These are phyloP conservation scores for Balanococcus diminutus DNA, from an alignment of 2,888 invertebrate species.

Conservation along the genomic window DNA sequence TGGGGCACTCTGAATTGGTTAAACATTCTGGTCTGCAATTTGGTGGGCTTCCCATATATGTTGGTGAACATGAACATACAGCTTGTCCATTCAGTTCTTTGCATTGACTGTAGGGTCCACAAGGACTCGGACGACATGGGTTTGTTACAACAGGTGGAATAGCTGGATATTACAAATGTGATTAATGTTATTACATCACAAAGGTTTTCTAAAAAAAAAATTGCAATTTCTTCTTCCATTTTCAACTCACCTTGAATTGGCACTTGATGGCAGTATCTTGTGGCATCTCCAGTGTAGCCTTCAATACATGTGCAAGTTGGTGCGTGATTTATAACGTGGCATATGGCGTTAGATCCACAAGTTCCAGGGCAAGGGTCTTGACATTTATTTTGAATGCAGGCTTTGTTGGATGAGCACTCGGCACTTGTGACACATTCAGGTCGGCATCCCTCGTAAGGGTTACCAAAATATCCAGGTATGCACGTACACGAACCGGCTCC, in stretches of 20 bases:
- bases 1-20: conserved; percentile 66
- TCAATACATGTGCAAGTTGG: conserved; percentile 63
- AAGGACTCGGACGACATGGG: conserved; percentile 67
- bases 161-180: neutral
- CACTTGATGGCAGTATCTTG: conserved; percentile 59
- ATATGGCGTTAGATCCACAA: conserved; percentile 64
- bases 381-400: conserved; percentile 67
- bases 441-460: conserved; percentile 67
- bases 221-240: neutral
- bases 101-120: conserved; percentile 67
- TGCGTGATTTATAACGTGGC: conserved; percentile 61
- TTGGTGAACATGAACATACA: conserved; percentile 67
- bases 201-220: no score
- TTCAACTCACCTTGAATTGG: conserved; percentile 58
- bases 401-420: conserved; percentile 66
- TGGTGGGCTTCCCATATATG: conserved; percentile 67
- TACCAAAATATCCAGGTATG: conserved; percentile 65
- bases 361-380: conserved; percentile 68
- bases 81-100: conserved; percentile 65
- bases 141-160: conserved; percentile 60
- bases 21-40: conserved; percentile 68
- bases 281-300: conserved; percentile 63
- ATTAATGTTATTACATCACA: no score
- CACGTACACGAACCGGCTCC: conserved; percentile 66
- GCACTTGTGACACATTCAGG: conserved; percentile 67